Conservation (phyloP, 2,113 vertebrate species). For the Murina feae region DNA sequence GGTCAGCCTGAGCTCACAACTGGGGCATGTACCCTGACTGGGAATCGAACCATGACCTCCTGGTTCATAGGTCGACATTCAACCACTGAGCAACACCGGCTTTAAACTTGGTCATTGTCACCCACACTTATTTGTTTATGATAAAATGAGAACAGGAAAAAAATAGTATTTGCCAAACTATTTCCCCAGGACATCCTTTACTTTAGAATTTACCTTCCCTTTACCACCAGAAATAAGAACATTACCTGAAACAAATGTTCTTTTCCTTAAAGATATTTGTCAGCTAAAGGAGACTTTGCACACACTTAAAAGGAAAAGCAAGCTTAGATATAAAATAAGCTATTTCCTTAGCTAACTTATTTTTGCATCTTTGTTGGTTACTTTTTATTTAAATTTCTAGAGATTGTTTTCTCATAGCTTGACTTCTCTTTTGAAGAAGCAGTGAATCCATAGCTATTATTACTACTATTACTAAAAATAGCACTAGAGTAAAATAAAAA, state of each 20-base stretch:
- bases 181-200: conserved; percentile 46
- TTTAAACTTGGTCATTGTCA: not conserved
- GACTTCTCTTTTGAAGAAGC: conserved; percentile 29
- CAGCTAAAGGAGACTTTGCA: conserved; percentile 30
- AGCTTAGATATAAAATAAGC: not conserved
- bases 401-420: not conserved
- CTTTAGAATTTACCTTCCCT: conserved; percentile 55
- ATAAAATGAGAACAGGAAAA: conserved; percentile 52
- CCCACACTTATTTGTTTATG: conserved; percentile 41
- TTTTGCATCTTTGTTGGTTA: conserved; percentile 7
- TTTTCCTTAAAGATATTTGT: conserved; percentile 51
- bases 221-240: conserved; percentile 43
- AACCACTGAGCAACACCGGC: too few relatives aligned
- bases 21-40: too few relatives aligned
- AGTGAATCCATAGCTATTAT: not conserved
- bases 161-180: conserved; percentile 32
- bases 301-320: conserved; percentile 26
- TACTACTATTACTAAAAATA: not conserved
- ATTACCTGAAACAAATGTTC: conserved; percentile 48
- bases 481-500: not conserved
- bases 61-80: too few relatives aligned
- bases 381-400: conserved; percentile 19
- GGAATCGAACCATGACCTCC: too few relatives aligned
- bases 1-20: too few relatives aligned
- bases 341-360: not conserved